Percentiles rank a stretch among this genome's conserved stretches.
These are phyloP conservation scores for Drosophila ogumai DNA, from an alignment of 1,140 invertebrate species.

Conservation along the genomic window DNA sequence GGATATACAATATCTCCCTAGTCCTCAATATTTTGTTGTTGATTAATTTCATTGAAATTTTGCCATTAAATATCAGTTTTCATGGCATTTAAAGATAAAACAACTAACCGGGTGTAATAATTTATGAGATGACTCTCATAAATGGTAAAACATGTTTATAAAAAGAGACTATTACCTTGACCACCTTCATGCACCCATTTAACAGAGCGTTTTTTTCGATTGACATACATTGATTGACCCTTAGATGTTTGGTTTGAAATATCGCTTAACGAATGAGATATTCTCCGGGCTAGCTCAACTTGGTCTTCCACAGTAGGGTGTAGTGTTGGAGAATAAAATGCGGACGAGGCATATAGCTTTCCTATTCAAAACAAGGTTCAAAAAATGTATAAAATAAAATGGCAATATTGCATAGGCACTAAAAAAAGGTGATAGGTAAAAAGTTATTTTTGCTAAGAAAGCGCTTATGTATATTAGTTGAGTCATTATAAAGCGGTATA, in stretches of 20 bases:
- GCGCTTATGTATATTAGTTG: not conserved
- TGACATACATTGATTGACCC: constrained; percentile 98
- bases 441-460: not conserved
- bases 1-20: too few relatives aligned
- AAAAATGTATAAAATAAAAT: constrained; percentile 48
- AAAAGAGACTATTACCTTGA: constrained; percentile 67
- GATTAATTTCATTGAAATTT: too few relatives aligned
- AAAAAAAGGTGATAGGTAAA: constrained; percentile 75
- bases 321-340: constrained; percentile 94
- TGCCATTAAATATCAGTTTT: too few relatives aligned
- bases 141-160: constrained; percentile 11
- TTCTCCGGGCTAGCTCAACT: constrained; percentile 94
- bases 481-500: constrained; percentile 5
- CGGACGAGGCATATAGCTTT: constrained; percentile 96
- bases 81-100: too few relatives aligned
- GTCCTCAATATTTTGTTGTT: too few relatives aligned
- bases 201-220: constrained; percentile 95
- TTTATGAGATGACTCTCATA: not conserved
- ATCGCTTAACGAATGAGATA: constrained; percentile 96
- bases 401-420: not conserved
- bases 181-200: constrained; percentile 96
- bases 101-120: not conserved
- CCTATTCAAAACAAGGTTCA: constrained; percentile 86
- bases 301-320: constrained; percentile 98
- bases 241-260: constrained; percentile 95